Evolutionary conservation across 2,113 vertebrate species (phyloP), one percentile per base, ranked within the genome.

Genomic region (Synodontis membranacea): DNA sequence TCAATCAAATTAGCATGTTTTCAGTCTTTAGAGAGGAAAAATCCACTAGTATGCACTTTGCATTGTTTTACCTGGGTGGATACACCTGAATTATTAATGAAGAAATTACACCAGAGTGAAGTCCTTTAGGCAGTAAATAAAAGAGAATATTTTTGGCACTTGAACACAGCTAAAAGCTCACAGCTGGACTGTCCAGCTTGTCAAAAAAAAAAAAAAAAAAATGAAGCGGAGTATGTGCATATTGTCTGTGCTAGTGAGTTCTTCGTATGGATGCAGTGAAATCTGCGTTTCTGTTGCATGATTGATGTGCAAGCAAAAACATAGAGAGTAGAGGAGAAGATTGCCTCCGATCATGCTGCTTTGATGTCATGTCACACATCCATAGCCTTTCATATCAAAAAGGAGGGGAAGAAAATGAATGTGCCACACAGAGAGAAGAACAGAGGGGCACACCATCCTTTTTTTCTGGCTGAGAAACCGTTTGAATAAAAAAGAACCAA

Each of bases 301-400:
- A 88, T 86, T 84, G 70, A 82, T 90, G 58, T 87, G 37, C 83
- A 52, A 70, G 81, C 17, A 79, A 88, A 62, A 50, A 68, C 66
- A 68, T 34, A 19, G 52, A 86, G 28, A 83, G 83, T 25, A 83
- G 80, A 72, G 23, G 82, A 76, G 82, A 50, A 64, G 75, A 56
- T 64, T 88, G 44, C 54, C 48, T 74, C 80, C 74, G 88, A 91
- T 89, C 88, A 88, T 68, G 54, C 44, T 86, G 11, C 86, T 91
- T 87, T 90, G 80, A 88, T 91, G 86, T 88, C 78, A 86, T 86
- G 54, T 80, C 84, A 90, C 48, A 79, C 88, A 87, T 83, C 80
- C 70, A 62, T 72, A 56, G 76, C 80, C 82, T 87, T 88, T 75
- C 62, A 81, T 79, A 84, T 85, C 42, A 56, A 58, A 81, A 74